Evolutionary conservation across 2,113 vertebrate species (phyloP).

Genomic region (Glareola pratincola): DNA sequence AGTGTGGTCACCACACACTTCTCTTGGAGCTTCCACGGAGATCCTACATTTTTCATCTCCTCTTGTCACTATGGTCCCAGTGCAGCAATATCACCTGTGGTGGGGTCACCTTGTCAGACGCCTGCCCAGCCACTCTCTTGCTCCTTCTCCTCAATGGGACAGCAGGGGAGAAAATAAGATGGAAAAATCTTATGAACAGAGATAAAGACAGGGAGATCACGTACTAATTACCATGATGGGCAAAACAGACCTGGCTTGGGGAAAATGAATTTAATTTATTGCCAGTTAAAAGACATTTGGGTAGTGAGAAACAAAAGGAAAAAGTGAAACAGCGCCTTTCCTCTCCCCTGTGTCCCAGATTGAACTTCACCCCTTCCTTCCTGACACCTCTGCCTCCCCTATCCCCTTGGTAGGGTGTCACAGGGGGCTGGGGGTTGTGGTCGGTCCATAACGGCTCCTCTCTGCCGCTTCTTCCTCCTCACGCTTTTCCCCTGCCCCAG

Average conservation of each 20-base stretch:
- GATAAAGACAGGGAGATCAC: background rate
- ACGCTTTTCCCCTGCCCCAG: background rate
- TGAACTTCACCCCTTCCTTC: background rate
- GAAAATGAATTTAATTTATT: background rate
- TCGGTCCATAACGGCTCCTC: background rate
- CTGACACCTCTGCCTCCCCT: background rate
- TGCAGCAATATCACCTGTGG: background rate
- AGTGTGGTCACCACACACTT: background rate
- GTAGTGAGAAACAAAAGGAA: background rate
- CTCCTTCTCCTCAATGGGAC: background rate
- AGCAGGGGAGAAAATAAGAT: background rate
- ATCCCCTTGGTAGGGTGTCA: rapidly evolving
- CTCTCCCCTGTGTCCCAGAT: background rate
- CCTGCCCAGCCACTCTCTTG: background rate
- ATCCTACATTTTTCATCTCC: background rate
- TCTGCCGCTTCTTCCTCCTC: background rate
- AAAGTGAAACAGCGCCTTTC: background rate
- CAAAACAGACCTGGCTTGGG: background rate
- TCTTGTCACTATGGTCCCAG: background rate
- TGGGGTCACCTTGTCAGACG: background rate
- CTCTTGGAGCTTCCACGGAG: background rate
- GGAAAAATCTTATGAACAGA: background rate
- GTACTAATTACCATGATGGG: background rate
- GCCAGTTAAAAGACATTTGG: background rate
- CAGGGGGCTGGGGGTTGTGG: background rate